phyloP scores from a whole-genome alignment of 2,888 invertebrate species.

The Caenorhabditis parvicauda region DNA sequence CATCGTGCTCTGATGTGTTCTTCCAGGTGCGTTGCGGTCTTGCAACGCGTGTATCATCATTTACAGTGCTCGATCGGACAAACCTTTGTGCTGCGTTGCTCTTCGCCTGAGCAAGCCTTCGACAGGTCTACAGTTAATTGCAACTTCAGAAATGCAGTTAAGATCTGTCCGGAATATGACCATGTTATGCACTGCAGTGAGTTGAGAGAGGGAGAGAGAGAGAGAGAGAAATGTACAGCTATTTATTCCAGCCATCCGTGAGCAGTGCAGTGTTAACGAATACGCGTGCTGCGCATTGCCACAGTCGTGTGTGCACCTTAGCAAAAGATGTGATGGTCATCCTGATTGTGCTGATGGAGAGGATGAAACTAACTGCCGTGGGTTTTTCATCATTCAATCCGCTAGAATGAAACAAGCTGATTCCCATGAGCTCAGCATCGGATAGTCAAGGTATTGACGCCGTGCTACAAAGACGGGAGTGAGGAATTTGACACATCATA shows the following conservation, averaged over 20 bases:
- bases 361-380: slow-evolving; percentile 61
- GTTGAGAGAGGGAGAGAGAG: too few species aligned
- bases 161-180: slow-evolving; percentile 60
- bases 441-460: too few species aligned
- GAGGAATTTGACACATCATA: too few species aligned
- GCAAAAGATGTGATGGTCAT: slow-evolving; percentile 54
- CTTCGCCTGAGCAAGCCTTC: slow-evolving; percentile 52
- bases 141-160: slow-evolving; percentile 53
- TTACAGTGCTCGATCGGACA: slow-evolving; percentile 57
- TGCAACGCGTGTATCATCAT: background rate
- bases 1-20: slow-evolving; percentile 51
- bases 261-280: slow-evolving; percentile 40
- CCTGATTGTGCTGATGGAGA: slow-evolving; percentile 57
- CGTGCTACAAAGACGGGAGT: too few species aligned
- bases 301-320: slow-evolving; percentile 49
- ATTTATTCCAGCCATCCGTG: slow-evolving; percentile 39
- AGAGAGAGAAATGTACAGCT: too few species aligned
- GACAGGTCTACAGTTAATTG: slow-evolving; percentile 54
- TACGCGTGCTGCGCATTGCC: slow-evolving; percentile 59
- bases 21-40: slow-evolving; percentile 35
- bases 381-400: too few species aligned
- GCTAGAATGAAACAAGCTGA: too few species aligned
- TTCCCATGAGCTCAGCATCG: too few species aligned
- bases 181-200: slow-evolving; percentile 59
- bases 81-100: slow-evolving; percentile 54